Base-by-base conservation (phyloP, 2,113 vertebrate species). In the Rhabdornis inornatus region DNA sequence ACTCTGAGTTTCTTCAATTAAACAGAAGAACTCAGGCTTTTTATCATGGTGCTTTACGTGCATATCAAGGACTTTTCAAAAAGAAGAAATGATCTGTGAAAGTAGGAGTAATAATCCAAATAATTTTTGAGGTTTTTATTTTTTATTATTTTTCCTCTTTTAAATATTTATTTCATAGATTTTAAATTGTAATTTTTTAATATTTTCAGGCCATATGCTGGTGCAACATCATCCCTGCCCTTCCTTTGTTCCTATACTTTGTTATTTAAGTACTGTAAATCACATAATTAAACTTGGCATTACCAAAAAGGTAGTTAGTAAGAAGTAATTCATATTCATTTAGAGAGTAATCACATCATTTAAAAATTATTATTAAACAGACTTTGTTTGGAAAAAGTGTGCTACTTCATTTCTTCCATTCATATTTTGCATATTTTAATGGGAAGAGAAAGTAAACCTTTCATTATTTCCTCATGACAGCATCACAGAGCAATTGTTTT, bases 301-400 rank as follows among this genome's bases (percentile, higher is more conserved):
- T 94, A 80, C 64, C 0, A 1, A 60, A 80, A 85, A 70, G 53
- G 15, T 75, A 92, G 45, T 89, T 66, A 94, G 15, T 20, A 91
- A 88, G 40, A 90, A 83, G 12, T 59, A 55, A 95, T 95, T 95
- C 5, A 77, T 84, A 95, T 60, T 96, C 10, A 94, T 85, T 72
- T 75, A 83, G 33, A 92, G n/a, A 60, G 6, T 64, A 96, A 79
- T 57, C 31, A 55, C 55, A 77, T 85, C 0, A 52, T 85, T 45
- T 76, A 35, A 37, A 16, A 95, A 91, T 75, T 92, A 76, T 83
- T 83, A 71, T 83, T 84, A 91, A 82, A 44, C 5, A 80, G 68
- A 52, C 2, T 80, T 91, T 77, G 9, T 49, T 84, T 95, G 83
- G n/a, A 86, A 83, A 87, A 53, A 33, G 42, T 33, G 15, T n/a